Conservation (phyloP, 2,113 vertebrate species). For the Pteropus alecto region DNA sequence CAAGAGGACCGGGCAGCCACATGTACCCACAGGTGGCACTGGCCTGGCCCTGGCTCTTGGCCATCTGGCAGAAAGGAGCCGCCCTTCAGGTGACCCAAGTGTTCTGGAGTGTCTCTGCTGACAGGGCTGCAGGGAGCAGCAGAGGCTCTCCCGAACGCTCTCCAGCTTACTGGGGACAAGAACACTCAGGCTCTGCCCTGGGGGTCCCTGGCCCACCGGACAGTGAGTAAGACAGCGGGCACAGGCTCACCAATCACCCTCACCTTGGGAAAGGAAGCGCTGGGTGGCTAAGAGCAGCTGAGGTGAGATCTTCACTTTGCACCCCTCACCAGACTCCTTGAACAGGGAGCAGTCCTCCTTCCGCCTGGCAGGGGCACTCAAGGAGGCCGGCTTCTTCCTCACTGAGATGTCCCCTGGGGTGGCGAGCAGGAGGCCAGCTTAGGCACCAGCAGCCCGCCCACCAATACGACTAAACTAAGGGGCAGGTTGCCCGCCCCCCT, state of each 20-base stretch:
- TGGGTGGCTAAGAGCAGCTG: conserved; percentile 94
- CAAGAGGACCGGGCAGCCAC: background rate
- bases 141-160: background rate
- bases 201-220: background rate
- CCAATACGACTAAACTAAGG: background rate
- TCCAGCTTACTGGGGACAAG: background rate
- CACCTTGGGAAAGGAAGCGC: conserved; percentile 94
- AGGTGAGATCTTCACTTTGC: conserved; percentile 91
- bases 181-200: background rate
- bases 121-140: background rate
- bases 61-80: background rate
- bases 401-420: conserved; percentile 84
- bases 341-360: conserved; percentile 92
- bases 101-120: background rate
- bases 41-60: background rate
- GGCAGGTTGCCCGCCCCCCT: background rate
- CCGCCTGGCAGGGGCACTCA: conserved; percentile 83
- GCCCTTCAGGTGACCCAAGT: background rate
- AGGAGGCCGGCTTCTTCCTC: conserved; percentile 83
- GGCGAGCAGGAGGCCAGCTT: background rate
- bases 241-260: background rate
- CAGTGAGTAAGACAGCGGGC: background rate
- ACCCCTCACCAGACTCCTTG: conserved; percentile 86
- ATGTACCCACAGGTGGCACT: background rate
- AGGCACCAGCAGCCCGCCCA: background rate